Conservation (phyloP, 1,140 invertebrate species). For the Stegodyphus dumicola region DNA sequence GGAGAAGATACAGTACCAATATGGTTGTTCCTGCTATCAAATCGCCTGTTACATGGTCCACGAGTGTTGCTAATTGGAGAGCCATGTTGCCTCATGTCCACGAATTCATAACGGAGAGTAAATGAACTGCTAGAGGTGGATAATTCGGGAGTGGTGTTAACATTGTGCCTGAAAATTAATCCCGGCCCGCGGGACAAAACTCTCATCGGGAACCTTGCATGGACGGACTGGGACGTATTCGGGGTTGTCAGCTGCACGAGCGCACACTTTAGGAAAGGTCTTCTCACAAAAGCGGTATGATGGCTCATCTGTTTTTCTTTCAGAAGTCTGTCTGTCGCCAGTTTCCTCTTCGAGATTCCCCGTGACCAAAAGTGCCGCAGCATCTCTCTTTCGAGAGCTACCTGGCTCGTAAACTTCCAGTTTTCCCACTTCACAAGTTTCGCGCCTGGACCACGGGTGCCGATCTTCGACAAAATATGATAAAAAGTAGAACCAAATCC, state of each 20-base stretch:
- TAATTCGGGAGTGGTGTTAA: constrained; percentile 58
- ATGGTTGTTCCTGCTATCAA: constrained; percentile 58
- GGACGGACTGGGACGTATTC: constrained; percentile 62
- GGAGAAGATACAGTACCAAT: constrained; percentile 60
- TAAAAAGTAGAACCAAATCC: constrained; percentile 87
- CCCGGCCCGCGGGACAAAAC: constrained; percentile 62
- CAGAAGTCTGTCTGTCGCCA: background rate
- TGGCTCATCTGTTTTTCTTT: constrained; percentile 42
- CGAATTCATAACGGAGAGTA: constrained; percentile 62
- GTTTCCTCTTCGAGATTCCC: constrained; percentile 10
- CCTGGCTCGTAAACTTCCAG: constrained; percentile 62
- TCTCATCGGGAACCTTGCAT: constrained; percentile 63
- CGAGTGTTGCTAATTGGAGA: constrained; percentile 18
- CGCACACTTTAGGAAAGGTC: constrained; percentile 63
- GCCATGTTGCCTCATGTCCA: constrained; percentile 63
- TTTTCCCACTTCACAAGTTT: constrained; percentile 62
- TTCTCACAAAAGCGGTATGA: constrained; percentile 63
- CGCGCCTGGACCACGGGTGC: constrained; percentile 62
- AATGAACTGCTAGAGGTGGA: constrained; percentile 53
- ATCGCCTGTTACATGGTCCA: constrained; percentile 60
- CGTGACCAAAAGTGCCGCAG: background rate
- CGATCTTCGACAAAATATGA: constrained; percentile 64
- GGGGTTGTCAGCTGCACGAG: constrained; percentile 62
- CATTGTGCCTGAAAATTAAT: constrained; percentile 61
- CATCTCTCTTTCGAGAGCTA: constrained; percentile 21